Base-by-base conservation (phyloP, 1,140 invertebrate species). In the Psix sp. region DNA sequence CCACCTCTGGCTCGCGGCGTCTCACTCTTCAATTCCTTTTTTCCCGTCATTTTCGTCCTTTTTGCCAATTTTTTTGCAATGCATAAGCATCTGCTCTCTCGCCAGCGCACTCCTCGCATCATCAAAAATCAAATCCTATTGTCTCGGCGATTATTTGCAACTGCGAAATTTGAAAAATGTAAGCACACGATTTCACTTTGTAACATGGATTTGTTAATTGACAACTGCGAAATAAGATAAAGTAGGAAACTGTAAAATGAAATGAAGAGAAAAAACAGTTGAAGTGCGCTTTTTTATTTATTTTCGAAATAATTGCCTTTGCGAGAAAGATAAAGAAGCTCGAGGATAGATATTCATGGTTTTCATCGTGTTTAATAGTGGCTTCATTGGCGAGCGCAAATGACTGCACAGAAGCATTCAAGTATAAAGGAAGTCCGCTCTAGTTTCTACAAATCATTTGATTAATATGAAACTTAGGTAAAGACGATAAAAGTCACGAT, bases 371-470 rank as follows among this genome's bases (percentile, higher is more conserved):
- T 57, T 57, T 68, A 59, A 59, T 57, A 51, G 31, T 59, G 29
- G 11, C 36, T 57, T 31, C 17, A 43, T 36, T 68, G 46, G 65
- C 15, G 16, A 59, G 65, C 46, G 54, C 52, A 68, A 59, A 59
- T 52, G 52, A 39, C 39, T 51, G 15, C 45, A 45, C 52, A 36
- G 24, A 29, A 33, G 36, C 45, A 68, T 59, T 68, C 65, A 59
- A 59, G 54, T 59, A 52, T 52, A 59, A 59, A 68, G 65, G 65
- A 68, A 68, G 54, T 68, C 65, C 65, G 65, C 39, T 68, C 65
- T 42, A 68, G 54, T 68, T 68, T 68, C 65, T 51, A 45, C 21
- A 29, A 59, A 68, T 68, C 54, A 39, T 52, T 68, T 45, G 46
- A 68, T 68, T 59, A 57, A 51, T 59, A 59, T 52, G 29, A 68